Evolutionary conservation across 2,113 vertebrate species (phyloP).

Genomic region (Vulpes vulpes): DNA sequence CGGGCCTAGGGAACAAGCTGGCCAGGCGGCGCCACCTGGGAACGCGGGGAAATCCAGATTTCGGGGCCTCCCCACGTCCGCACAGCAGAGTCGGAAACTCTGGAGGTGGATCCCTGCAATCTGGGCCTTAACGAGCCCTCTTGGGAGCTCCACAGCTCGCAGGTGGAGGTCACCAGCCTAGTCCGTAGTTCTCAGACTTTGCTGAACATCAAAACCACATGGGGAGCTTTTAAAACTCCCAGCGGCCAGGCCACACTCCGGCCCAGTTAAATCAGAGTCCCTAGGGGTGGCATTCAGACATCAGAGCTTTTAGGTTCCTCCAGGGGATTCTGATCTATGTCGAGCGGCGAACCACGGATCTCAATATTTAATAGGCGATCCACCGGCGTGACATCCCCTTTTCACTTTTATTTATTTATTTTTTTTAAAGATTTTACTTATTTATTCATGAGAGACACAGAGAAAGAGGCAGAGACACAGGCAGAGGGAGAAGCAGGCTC

Average conservation of each 20-base stretch:
- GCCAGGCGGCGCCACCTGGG: not conserved
- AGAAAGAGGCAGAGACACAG: no score
- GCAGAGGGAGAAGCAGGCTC: no score
- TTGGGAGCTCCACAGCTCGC: not conserved
- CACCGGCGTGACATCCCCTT: not conserved
- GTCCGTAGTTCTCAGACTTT: not conserved
- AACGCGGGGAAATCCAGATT: not conserved
- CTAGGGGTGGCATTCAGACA: not conserved
- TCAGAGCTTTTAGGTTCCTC: not conserved
- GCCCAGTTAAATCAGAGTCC: slow-evolving; percentile 35
- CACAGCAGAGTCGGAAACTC: not conserved
- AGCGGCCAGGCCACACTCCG: not conserved
- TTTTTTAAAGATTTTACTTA: no score
- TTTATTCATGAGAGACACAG: no score
- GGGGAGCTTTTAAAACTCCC: not conserved
- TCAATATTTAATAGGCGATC: slow-evolving; percentile 67
- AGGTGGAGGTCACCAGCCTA: not conserved
- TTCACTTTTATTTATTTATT: no score
- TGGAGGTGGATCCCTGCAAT: not conserved
- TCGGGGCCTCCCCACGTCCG: not conserved
- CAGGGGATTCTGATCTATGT: not conserved
- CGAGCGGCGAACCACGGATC: not conserved
- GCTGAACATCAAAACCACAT: not conserved
- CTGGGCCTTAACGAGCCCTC: slow-evolving; percentile 22
- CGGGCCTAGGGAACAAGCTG: no score